Evolutionary conservation across 2,888 invertebrate species (phyloP).

Genomic region (Chironomus riparius): DNA sequence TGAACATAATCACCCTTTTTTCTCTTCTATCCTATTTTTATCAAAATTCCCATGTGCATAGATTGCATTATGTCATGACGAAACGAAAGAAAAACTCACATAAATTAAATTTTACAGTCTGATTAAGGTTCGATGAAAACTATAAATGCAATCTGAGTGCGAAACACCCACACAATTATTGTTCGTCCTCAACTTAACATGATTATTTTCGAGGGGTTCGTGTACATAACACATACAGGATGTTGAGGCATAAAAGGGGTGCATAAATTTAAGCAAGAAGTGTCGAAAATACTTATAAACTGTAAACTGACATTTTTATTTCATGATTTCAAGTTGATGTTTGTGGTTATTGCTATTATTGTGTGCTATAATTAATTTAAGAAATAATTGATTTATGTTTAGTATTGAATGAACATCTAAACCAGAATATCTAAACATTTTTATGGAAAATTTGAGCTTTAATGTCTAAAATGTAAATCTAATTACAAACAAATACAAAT

Average conservation of each 20-base stretch:
- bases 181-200: conserved; percentile 25
- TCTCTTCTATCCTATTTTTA: not conserved
- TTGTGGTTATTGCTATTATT: not conserved
- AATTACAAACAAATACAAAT: not conserved
- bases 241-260: conserved; percentile 3
- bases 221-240: too few relatives aligned
- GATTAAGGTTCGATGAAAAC: conserved; percentile 6
- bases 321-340: not conserved
- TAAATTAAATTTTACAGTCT: conserved; percentile 3
- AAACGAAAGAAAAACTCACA: not conserved
- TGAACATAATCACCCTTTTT: not conserved
- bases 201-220: conserved; percentile 21
- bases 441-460: conserved; percentile 4
- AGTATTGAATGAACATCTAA: not conserved
- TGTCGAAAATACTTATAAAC: too few relatives aligned
- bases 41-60: not conserved
- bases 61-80: not conserved
- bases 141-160: not conserved
- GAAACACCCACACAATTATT: conserved; percentile 26
- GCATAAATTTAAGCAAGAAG: conserved; percentile 6
- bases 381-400: conserved; percentile 4
- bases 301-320: not conserved
- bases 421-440: not conserved
- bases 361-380: conserved; percentile 17
- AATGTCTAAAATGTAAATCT: conserved; percentile 14